These are phyloP conservation scores for Drosophila macrothrix DNA, from an alignment of 2,888 invertebrate genomes.

Conservation along the genomic window DNA sequence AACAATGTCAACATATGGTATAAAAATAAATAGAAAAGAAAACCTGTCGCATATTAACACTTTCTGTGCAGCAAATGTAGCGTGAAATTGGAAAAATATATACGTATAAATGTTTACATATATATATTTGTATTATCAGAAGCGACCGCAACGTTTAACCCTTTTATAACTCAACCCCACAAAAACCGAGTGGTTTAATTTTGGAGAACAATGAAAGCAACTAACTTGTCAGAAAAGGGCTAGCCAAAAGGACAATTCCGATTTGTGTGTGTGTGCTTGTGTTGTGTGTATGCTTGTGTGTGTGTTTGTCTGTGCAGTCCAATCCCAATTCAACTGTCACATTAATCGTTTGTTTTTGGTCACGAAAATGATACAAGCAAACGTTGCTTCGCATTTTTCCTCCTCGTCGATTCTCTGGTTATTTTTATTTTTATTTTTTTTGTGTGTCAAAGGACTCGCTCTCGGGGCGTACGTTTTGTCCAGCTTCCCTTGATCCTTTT, in stretches of 20 bases:
- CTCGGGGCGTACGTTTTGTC: constrained; percentile 52
- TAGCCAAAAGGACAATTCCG: constrained; percentile 32
- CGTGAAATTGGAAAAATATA: constrained; percentile 79
- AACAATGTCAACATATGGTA: constrained; percentile 64
- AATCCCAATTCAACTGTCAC: constrained; percentile 82
- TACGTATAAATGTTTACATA: constrained; percentile 10
- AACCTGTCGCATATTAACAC: constrained; percentile 72
- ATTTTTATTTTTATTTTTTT: constrained; percentile 19
- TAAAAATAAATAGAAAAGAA: constrained; percentile 7
- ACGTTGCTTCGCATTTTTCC: constrained; percentile 64
- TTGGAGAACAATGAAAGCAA: constrained; percentile 63
- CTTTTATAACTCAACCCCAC: constrained; percentile 44
- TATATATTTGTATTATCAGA: not conserved
- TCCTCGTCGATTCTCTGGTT: constrained; percentile 2
- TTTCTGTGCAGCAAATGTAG: constrained; percentile 72
- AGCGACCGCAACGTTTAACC: constrained; percentile 68
- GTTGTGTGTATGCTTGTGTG: constrained; percentile 44
- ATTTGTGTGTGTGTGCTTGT: constrained; percentile 11
- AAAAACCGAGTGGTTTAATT: constrained; percentile 61
- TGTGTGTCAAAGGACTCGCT: constrained; percentile 59
- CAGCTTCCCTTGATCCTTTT: constrained; percentile 47
- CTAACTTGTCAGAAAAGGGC: constrained; percentile 67
- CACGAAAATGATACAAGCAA: constrained; percentile 75
- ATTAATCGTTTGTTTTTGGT: constrained; percentile 82
- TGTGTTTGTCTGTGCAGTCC: constrained; percentile 59